Conservation (phyloP, 2,797 vertebrate species). For the Sphenopsis melanotis region DNA sequence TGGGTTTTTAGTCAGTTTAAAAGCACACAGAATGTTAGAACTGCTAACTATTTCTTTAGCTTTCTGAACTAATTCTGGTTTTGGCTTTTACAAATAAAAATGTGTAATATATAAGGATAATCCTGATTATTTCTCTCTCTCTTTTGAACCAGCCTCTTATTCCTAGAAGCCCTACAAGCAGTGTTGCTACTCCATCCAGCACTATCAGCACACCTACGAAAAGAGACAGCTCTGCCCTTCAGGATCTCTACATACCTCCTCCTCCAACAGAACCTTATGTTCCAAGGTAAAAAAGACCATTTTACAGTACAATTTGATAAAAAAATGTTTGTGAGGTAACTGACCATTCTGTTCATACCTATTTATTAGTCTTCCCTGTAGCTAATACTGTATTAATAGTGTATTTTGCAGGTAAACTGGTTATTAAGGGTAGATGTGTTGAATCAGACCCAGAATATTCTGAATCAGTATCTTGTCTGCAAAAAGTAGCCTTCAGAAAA, state of each 20-base stretch:
- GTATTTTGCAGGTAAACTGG: background rate
- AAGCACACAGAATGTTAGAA: background rate
- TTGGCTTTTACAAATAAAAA: background rate
- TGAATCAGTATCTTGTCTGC: background rate
- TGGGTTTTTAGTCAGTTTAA: conserved; percentile 34
- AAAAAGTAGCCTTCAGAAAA: background rate
- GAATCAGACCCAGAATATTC: background rate
- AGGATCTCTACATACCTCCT: conserved; percentile 95
- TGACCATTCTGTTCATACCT: background rate
- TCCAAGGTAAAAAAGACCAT: conserved; percentile 83
- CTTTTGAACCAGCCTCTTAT: conserved; percentile 89
- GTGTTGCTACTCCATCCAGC: conserved; percentile 93
- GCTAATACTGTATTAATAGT: background rate
- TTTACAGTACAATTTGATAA: background rate
- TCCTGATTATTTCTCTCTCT: conserved; percentile 50
- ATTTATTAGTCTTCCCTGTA: background rate
- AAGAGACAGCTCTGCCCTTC: conserved; percentile 93
- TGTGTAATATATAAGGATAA: conserved; percentile 24
- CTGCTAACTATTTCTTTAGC: background rate
- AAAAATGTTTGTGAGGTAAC: background rate
- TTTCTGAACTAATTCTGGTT: background rate
- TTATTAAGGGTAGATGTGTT: background rate
- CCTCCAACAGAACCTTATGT: conserved; percentile 93
- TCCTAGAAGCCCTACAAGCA: conserved; percentile 94
- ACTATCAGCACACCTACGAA: conserved; percentile 96